Evolutionary conservation across 2,113 vertebrate genomes (phyloP).

Genomic region (Bettongia penicillata): DNA sequence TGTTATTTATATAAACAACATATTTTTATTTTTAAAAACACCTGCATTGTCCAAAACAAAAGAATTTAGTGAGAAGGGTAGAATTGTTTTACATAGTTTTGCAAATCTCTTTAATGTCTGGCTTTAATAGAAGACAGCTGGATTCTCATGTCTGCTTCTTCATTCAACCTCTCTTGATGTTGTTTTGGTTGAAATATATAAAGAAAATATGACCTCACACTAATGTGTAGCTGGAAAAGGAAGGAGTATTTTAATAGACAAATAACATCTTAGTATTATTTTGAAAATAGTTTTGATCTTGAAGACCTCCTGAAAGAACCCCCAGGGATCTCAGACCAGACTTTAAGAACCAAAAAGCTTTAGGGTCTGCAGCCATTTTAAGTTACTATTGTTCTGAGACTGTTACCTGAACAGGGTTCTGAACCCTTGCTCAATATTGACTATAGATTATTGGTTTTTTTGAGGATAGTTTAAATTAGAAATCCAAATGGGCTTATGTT

Average conservation of each 20-base stretch:
- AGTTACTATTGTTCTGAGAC: neutral
- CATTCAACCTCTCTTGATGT: neutral
- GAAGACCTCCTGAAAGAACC: neutral
- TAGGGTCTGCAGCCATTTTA: neutral
- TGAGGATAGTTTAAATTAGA: neutral
- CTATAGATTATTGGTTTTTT: neutral
- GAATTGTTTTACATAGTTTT: neutral
- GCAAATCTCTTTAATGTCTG: neutral
- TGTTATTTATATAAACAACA: neutral
- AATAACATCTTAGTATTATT: neutral
- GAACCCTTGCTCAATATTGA: neutral
- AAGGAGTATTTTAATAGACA: neutral
- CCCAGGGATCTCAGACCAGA: neutral
- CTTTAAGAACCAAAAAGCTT: neutral
- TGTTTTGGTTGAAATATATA: neutral
- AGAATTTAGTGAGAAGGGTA: neutral
- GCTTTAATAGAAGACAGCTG: neutral
- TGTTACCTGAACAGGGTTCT: neutral
- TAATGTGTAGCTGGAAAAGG: neutral
- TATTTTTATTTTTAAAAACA: neutral
- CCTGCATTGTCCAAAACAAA: neutral
- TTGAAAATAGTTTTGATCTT: neutral
- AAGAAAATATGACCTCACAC: neutral
- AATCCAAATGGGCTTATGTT: neutral
- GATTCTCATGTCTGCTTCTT: neutral